phyloP scores from a whole-genome alignment of 2,113 vertebrate genomes.

The Sphyrna mokarran region DNA sequence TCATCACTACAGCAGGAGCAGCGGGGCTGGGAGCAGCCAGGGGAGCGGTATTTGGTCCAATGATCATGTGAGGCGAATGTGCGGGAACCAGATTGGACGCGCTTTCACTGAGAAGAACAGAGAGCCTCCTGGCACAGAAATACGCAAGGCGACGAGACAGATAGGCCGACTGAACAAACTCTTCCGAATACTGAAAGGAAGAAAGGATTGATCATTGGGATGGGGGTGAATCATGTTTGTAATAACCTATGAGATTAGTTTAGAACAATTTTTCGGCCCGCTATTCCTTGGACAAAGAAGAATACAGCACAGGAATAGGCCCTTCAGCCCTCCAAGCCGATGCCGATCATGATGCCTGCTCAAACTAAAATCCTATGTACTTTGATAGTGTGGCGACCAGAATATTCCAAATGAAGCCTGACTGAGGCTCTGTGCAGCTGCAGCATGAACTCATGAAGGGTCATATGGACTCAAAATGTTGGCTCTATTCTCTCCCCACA shows the following conservation, averaged over 20 bases:
- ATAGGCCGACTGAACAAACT: constrained; percentile 68
- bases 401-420: no score
- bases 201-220: not conserved
- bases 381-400: no score
- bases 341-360: no score
- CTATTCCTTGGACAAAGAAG: no score
- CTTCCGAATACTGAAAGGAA: constrained; percentile 59
- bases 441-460: no score
- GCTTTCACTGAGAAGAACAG: constrained; percentile 54
- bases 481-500: no score
- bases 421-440: no score
- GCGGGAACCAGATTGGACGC: constrained; percentile 46
- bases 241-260: not conserved
- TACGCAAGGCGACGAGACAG: constrained; percentile 63
- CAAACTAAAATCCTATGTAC: no score
- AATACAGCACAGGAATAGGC: no score
- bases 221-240: not conserved
- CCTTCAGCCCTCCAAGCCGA: no score
- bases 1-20: constrained; percentile 44
- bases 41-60: constrained; percentile 50
- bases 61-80: constrained; percentile 54
- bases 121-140: constrained; percentile 62
- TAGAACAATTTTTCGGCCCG: not conserved
- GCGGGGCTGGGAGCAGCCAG: constrained; percentile 50
- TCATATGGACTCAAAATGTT: no score